Evolutionary conservation across 2,797 vertebrate species (phyloP).

Genomic region (Peromyscus attwateri): DNA sequence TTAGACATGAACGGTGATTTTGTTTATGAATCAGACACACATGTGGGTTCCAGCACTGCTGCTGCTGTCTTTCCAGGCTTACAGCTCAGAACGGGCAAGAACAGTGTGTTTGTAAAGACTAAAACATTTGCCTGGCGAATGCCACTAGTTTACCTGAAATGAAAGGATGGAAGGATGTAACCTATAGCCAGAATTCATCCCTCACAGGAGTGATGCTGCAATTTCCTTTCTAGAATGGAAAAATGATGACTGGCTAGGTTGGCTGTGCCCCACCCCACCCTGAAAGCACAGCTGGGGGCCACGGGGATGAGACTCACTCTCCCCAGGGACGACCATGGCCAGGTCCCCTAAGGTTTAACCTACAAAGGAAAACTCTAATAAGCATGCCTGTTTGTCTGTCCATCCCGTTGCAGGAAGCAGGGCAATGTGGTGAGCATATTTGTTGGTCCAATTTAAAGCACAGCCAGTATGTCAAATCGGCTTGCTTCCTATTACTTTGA

Average conservation of each 20-base stretch:
- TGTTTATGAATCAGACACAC: background rate
- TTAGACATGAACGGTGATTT: background rate
- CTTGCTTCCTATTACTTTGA: background rate
- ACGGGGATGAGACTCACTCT: rapidly evolving
- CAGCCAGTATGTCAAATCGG: background rate
- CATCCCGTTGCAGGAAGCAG: constrained; percentile 20
- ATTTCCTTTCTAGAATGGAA: constrained; percentile 17
- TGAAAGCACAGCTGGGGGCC: background rate
- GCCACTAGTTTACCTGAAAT: background rate
- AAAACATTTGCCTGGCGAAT: background rate
- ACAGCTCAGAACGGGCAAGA: background rate
- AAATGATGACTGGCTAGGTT: background rate
- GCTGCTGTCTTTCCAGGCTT: background rate
- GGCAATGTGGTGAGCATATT: background rate
- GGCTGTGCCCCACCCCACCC: background rate
- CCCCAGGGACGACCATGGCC: background rate
- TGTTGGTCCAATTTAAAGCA: constrained; percentile 23
- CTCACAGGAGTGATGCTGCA: background rate
- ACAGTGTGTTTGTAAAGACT: background rate
- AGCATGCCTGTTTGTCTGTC: background rate
- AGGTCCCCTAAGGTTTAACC: background rate
- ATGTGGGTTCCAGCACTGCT: background rate
- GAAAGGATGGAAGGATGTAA: constrained; percentile 17
- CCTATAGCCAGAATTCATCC: constrained; percentile 1
- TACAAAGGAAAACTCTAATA: background rate